A percentile compares a stretch with the other conserved stretches of the same genome.
These are phyloP conservation scores for Axinella damicornis DNA, from an alignment of 37 sponge, comb jelly and placozoan species.

Conservation along the genomic window DNA sequence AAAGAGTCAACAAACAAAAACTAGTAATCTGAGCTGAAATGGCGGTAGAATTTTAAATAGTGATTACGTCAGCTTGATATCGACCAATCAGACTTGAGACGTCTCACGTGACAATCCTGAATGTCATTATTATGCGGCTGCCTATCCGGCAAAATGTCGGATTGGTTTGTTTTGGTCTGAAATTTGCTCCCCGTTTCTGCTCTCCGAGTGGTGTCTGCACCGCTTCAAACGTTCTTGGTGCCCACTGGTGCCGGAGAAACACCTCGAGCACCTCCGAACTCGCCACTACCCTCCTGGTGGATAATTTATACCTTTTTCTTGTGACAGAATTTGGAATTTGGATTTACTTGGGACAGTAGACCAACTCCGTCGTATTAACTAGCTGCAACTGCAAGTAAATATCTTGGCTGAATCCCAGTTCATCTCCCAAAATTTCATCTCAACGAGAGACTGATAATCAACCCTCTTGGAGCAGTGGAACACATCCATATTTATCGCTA, in stretches of 20 bases:
- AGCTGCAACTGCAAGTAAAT: too few relatives aligned
- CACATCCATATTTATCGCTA: not conserved
- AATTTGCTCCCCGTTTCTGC: not conserved
- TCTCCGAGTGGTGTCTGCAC: not conserved
- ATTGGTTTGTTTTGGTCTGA: not conserved
- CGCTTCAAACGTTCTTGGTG: not conserved
- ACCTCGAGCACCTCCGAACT: too few relatives aligned
- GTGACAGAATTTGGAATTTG: too few relatives aligned
- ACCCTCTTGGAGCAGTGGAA: not conserved
- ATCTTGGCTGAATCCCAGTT: too few relatives aligned
- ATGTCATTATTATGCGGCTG: constrained; percentile 3
- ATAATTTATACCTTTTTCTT: too few relatives aligned
- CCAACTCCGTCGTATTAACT: too few relatives aligned
- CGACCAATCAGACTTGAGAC: constrained; percentile 19
- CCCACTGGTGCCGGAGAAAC: too few relatives aligned
- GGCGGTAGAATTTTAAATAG: not conserved
- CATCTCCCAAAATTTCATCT: not conserved
- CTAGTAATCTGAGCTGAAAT: too few relatives aligned
- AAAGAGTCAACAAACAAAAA: not conserved
- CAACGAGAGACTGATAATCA: not conserved
- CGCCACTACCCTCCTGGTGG: too few relatives aligned
- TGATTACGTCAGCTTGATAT: not conserved
- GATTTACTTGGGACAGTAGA: too few relatives aligned
- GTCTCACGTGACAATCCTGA: not conserved
- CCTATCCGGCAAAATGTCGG: constrained; percentile 10